Base-by-base conservation (phyloP, 2,113 vertebrate species). In the Chlorodrepanis virens region DNA sequence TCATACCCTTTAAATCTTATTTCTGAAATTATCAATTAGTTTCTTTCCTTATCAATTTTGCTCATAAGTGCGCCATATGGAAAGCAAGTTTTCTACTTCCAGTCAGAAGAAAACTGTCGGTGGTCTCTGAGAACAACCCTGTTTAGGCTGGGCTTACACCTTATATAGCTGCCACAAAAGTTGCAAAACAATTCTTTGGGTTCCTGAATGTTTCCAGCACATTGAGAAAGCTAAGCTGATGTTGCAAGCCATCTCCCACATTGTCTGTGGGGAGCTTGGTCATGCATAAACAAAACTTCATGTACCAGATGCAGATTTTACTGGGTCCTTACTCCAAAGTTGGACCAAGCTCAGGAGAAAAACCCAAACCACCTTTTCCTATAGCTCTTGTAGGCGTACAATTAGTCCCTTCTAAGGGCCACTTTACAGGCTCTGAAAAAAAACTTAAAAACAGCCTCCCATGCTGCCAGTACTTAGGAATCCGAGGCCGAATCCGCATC, bases 241-340 rank as follows among this genome's bases (percentile, higher is more conserved):
- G 88, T 87, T 56, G 71, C 80, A 93, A 94, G 71, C 28, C 29
- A 28, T 59, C 75, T 70, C 78, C 39, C 75, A 19, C 67, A 64
- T 6, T 12, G 35, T 50, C 78, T 60, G 54, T 2, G 15, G 35
- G 69, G 53, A 82, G 39, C 44, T 22, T 12, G 59, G 47, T 67
- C 82, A 40, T 0, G 0, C n/a, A 28, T 37, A 61, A 70, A 88
- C 20, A 29, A 63, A 70, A 70, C 44, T 12, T 19, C 35, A 3
- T 1, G 11, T 13, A 63, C 42, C 53, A 83, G 33, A 76, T 4
- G 29, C 7, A 45, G 17, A 23, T 90, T 67, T 64, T 33, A 78
- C 0, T 0, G 27, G 44, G 74, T 56, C 33, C n/a, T 72, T 92
- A 63, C 72, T 63, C 68, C 54, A 47, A 76, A 77, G 42, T 0